Percentiles rank a stretch among this genome's conserved stretches.
Conservation (phyloP, 2,888 invertebrate species). For the Rotaria sp. region DNA sequence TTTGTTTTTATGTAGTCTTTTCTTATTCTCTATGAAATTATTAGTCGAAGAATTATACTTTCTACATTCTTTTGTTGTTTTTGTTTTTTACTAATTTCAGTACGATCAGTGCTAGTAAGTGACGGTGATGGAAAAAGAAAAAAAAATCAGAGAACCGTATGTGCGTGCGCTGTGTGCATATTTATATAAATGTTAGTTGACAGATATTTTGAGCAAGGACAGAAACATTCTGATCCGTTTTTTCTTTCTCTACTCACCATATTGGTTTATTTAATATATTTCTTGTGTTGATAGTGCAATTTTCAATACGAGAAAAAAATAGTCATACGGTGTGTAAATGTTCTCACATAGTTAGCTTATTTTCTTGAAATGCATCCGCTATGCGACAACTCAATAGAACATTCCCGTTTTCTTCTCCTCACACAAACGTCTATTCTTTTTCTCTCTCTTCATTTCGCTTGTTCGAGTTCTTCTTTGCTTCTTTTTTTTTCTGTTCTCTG, state of each 20-base stretch:
- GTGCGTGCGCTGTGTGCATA: not conserved
- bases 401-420: not conserved
- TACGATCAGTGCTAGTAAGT: not conserved
- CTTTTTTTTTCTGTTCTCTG: not conserved
- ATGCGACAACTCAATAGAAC: not conserved
- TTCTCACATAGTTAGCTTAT: not conserved
- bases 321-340: not conserved
- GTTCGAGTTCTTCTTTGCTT: not conserved
- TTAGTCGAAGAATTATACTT: too few species aligned
- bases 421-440: not conserved
- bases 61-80: not conserved
- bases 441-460: not conserved
- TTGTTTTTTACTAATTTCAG: not conserved
- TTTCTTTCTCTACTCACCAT: not conserved
- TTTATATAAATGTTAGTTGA: not conserved
- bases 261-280: not conserved
- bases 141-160: not conserved
- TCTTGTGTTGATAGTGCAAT: not conserved
- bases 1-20: not conserved
- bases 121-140: not conserved
- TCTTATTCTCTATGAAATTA: not conserved
- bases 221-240: not conserved
- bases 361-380: slow-evolving; percentile 4
- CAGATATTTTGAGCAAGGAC: not conserved
- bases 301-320: not conserved